Evolutionary conservation across 2,888 invertebrate genomes (phyloP), one percentile per base, ranked within the genome.

Genomic region (Dicyrtoma fusca): DNA sequence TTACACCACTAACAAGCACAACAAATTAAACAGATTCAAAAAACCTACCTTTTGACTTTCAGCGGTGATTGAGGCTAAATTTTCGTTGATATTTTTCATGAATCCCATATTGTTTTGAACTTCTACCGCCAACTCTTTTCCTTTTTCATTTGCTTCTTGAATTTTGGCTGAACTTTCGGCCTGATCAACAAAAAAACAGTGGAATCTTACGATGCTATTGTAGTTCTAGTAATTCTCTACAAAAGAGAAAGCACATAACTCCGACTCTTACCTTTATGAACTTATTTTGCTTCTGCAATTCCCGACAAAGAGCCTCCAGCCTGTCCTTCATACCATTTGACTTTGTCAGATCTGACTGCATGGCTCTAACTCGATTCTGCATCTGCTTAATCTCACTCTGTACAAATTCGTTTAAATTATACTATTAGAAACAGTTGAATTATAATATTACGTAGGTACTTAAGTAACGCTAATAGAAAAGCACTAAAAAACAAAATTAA

Each of bases 81-180:
- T 80, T 63, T 79, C 79, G 72, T 80, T 79, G 19, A 80, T 80
- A 63, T 75, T 79, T 51, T 80, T 79, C 75, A 80, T 79, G 47
- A 80, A 79, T 10, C 80, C 80, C 80, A 80, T 79, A 62, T 80
- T 80, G 55, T 77, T 78, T 59, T 80, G 79, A 17, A 80, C 79
- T 59, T 80, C 80, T 13, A 70, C 69, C 2, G 79, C 79, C 25
- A 80, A 68, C 23, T 80, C 79, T 59, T 80, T 78, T 11, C 80
- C 80, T 44, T 78, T 77, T 47, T 77, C 78, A 71, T 79, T 79
- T 10, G 80, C 80, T 72, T 80, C 80, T 17, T 76, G 75, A 23
- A 80, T 78, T 57, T 79, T 79, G 1, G 80, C 76, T 1, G 76
- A 69, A 61, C 79, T 79, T 69, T 79, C 80, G 64, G 77, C 77